These are phyloP conservation scores for Eubasilissa splendida DNA, from an alignment of 2,888 invertebrate genomes.

Conservation along the genomic window DNA sequence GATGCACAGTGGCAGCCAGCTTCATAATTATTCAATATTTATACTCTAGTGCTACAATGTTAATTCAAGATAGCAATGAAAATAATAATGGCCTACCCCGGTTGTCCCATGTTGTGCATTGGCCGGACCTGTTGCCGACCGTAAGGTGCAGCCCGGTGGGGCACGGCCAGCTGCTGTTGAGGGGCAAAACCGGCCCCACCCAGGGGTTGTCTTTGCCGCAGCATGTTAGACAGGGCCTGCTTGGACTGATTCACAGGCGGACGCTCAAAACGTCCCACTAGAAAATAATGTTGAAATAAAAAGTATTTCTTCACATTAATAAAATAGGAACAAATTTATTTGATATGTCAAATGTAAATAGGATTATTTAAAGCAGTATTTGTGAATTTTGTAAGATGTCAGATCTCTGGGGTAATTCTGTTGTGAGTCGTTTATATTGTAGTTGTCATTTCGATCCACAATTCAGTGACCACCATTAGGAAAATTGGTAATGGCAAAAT, in stretches of 20 bases:
- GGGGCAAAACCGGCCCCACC: conserved; percentile 51
- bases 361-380: no score
- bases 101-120: conserved; percentile 63
- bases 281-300: neutral
- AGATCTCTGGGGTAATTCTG: no score
- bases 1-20: neutral
- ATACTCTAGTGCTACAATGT: neutral
- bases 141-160: conserved; percentile 50
- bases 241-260: conserved; percentile 82
- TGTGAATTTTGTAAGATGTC: no score
- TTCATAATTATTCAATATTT: neutral
- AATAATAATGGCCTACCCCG: conserved; percentile 58
- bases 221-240: conserved; percentile 89
- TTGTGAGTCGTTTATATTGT: no score
- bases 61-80: no score
- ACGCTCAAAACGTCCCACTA: conserved; percentile 62
- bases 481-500: neutral
- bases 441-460: no score
- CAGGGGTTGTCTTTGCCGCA: conserved; percentile 82
- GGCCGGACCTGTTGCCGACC: conserved; percentile 60
- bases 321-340: no score
- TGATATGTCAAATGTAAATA: no score
- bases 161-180: conserved; percentile 66
- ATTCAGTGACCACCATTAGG: no score
- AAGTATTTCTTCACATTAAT: no score